Evolutionary conservation across 2,888 invertebrate genomes (phyloP).

Genomic region (Diploptera punctata): DNA sequence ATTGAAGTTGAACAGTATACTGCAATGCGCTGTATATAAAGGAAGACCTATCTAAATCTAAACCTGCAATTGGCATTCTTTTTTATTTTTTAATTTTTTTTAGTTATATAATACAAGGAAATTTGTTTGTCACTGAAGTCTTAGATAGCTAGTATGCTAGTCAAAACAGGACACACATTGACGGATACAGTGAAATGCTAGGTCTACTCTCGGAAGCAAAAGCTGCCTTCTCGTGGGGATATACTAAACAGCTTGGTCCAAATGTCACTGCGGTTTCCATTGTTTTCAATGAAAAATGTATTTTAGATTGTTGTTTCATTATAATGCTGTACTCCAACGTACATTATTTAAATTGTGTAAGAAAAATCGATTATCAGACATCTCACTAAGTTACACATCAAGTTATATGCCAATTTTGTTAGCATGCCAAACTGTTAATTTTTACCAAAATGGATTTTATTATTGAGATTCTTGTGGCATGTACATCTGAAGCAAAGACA

Average conservation of each 20-base stretch:
- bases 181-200: slow-evolving; percentile 34
- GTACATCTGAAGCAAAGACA: too few relatives aligned
- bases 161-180: slow-evolving; percentile 30
- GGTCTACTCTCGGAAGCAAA: slow-evolving; percentile 36
- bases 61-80: slow-evolving; percentile 36
- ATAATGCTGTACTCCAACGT: background rate
- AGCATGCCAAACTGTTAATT: too few relatives aligned
- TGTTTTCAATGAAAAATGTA: slow-evolving; percentile 6
- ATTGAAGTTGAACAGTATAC: slow-evolving; percentile 41
- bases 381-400: background rate
- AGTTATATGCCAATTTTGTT: background rate
- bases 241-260: slow-evolving; percentile 40
- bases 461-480: too few relatives aligned
- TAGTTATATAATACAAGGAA: slow-evolving; percentile 36
- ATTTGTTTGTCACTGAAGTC: slow-evolving; percentile 27
- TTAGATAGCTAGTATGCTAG: slow-evolving; percentile 22
- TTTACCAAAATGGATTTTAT: too few relatives aligned
- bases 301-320: background rate
- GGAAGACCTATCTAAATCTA: slow-evolving; percentile 43
- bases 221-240: slow-evolving; percentile 31
- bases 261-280: slow-evolving; percentile 27
- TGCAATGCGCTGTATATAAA: slow-evolving; percentile 42
- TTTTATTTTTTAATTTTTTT: slow-evolving; percentile 1
- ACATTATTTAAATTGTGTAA: background rate
- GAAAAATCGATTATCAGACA: background rate